Conservation (phyloP, 2,113 vertebrate genomes). For the Plecturocebus donacophilus region DNA sequence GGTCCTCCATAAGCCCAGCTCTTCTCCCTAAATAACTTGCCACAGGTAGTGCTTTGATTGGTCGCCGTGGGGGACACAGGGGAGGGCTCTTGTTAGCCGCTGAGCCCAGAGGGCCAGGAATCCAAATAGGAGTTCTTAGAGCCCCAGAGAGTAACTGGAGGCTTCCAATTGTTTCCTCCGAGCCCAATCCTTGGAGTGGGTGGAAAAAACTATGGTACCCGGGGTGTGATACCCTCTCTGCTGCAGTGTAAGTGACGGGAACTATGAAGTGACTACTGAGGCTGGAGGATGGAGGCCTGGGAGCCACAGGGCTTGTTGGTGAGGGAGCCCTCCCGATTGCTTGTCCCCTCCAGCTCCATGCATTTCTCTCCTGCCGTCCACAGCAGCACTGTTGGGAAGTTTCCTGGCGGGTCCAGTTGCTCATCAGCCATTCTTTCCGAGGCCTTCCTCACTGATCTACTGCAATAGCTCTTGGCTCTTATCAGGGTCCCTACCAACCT, state of each 20-base stretch:
- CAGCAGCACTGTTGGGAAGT: accelerated
- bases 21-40: background rate
- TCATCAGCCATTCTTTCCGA: background rate
- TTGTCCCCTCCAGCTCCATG: background rate
- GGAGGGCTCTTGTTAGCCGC: background rate
- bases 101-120: background rate
- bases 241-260: too few species aligned
- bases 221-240: background rate
- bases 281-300: background rate
- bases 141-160: background rate
- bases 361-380: background rate
- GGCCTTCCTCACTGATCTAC: too few species aligned
- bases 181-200: background rate
- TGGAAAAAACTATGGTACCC: background rate
- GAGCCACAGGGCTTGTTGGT: background rate
- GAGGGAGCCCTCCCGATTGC: background rate
- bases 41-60: accelerated
- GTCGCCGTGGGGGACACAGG: accelerated
- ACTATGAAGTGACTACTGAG: accelerated
- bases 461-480: background rate
- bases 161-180: background rate
- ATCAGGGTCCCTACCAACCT: background rate
- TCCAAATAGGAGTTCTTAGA: background rate
- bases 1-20: too few species aligned
- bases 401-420: background rate